These are phyloP conservation scores for Ariolimax columbianus DNA, from an alignment of 2,888 invertebrate genomes.

Conservation along the genomic window DNA sequence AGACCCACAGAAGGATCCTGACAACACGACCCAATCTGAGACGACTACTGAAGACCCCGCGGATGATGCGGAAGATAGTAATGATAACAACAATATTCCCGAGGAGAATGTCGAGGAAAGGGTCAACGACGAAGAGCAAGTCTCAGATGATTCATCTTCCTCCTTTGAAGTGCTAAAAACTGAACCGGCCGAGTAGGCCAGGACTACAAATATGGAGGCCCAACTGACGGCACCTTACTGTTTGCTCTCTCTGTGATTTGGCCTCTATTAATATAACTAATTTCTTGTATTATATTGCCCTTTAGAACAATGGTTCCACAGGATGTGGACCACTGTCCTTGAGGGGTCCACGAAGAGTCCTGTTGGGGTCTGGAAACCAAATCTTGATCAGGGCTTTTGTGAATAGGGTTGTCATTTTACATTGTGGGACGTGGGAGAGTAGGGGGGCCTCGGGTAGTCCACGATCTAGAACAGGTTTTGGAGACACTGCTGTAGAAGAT, in stretches of 20 bases:
- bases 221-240: neutral
- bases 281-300: too few species aligned
- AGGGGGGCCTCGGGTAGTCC: too few species aligned
- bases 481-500: too few species aligned
- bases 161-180: slow-evolving; percentile 59
- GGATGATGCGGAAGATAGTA: neutral
- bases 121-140: slow-evolving; percentile 37
- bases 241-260: neutral
- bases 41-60: neutral
- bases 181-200: slow-evolving; percentile 25
- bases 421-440: too few species aligned
- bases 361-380: too few species aligned
- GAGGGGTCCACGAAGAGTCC: too few species aligned
- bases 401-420: too few species aligned
- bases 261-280: neutral
- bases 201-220: neutral
- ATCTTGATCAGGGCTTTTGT: too few species aligned
- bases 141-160: slow-evolving; percentile 55
- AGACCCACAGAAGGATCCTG: neutral
- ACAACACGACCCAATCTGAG: neutral
- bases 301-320: too few species aligned
- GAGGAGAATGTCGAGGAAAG: neutral
- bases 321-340: too few species aligned
- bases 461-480: too few species aligned
- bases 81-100: slow-evolving; percentile 10